Conservation (phyloP, 2,113 vertebrate genomes). For the Sula dactylatra region DNA sequence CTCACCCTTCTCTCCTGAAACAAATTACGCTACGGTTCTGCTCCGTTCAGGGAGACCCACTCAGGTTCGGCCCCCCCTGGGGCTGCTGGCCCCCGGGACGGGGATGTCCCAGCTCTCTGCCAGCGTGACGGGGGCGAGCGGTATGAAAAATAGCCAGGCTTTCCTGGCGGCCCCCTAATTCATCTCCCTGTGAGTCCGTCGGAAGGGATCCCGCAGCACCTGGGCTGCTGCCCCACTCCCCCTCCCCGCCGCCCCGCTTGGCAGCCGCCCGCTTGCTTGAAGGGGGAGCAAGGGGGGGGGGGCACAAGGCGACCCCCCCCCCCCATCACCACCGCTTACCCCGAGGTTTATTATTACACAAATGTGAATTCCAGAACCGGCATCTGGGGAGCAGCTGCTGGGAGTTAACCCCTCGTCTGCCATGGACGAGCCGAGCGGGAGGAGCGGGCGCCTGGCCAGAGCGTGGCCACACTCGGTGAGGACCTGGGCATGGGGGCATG, state of each 20-base stretch:
- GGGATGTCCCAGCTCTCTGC: not conserved
- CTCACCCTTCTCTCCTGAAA: constrained; percentile 40
- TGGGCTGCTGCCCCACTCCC: not conserved
- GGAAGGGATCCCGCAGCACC: constrained; percentile 12
- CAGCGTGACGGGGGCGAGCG: fast-evolving
- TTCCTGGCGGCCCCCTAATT: not conserved
- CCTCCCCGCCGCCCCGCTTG: not conserved
- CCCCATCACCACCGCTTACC: not conserved
- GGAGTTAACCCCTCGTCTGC: constrained; percentile 30
- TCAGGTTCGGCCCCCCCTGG: fast-evolving
- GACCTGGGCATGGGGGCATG: not conserved
- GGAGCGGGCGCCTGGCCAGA: fast-evolving
- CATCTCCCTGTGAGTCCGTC: constrained; percentile 23
- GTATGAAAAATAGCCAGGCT: not conserved
- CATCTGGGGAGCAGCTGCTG: constrained; percentile 72
- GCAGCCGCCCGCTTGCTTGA: not conserved
- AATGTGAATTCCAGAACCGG: constrained; percentile 67
- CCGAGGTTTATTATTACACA: constrained; percentile 68
- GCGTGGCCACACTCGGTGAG: fast-evolving
- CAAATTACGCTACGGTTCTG: not conserved
- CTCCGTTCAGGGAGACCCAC: not conserved
- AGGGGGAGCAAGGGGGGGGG: not conserved
- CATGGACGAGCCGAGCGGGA: fast-evolving
- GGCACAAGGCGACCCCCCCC: not conserved
- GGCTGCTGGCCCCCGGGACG: not conserved